Evolutionary conservation across 1,140 invertebrate species (phyloP), one percentile per base, ranked within the genome.

Genomic region (Mycetomoellerius zeteki): DNA sequence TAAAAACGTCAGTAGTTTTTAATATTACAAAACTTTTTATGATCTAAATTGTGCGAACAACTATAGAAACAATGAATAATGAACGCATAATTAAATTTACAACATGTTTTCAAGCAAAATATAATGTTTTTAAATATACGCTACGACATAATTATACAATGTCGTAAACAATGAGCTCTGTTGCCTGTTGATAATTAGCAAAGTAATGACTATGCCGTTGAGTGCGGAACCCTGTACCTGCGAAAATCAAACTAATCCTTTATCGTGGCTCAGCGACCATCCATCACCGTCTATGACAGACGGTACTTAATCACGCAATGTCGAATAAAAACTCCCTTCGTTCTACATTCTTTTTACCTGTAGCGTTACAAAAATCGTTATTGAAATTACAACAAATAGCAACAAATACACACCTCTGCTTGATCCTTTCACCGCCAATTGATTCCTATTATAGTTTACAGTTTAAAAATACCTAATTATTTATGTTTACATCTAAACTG

Each of bases 171-270:
- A 84, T 84, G 69, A 82, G 80, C 64, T 43, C 33, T 21, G 64
- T 73, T 82, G 80, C 56, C 80, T 73, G 80, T 62, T 84, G 37
- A 84, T 82, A 82, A 82, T 84, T 84, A 84, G 54, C 16, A 33
- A 71, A 89, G 82, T 89, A 89, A 89, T 89, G 87, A 89, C 60
- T 67, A 43, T 58, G 77, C 73, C 56, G 77, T 73, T 89, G 88
- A 89, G 88, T 89, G 88, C 88, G 78, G 87, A 89, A 89, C 82
- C 85, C 81, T 89, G 88, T 89, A 89, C 21, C 67, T 54, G 73
- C 69, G 87, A 67, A 89, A 89, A 89, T 89, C 88, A 71, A 65
- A 47, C 77, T 69, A 85, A 84, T 82, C 50, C 77, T 88, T 89
- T 84, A 84, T 84, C 80, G 75, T 64, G 62, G 85, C 21, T 33